Evolutionary conservation across 2,797 vertebrate genomes (phyloP).

Genomic region (Bradypus variegatus): DNA sequence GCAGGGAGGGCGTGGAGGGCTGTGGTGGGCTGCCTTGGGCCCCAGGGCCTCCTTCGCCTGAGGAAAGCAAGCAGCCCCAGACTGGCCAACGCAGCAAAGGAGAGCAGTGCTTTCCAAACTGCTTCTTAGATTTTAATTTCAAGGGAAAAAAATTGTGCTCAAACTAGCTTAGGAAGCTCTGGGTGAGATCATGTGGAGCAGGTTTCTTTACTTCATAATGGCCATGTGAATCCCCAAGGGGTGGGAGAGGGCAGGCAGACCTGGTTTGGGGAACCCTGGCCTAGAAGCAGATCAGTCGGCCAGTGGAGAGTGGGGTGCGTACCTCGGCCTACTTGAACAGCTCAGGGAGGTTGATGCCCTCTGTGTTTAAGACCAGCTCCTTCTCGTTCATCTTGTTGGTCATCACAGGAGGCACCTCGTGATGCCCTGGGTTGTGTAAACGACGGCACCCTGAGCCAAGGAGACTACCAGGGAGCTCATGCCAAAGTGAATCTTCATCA

Average conservation of each 20-base stretch:
- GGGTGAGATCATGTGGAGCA: background rate
- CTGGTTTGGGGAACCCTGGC: background rate
- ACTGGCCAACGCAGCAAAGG: too few species aligned
- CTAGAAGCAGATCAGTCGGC: rapidly evolving
- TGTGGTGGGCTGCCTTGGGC: too few species aligned
- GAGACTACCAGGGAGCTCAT: constrained; percentile 82
- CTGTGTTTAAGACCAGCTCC: constrained; percentile 83
- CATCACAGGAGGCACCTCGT: constrained; percentile 87
- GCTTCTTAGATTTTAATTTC: too few species aligned
- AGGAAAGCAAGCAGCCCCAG: too few species aligned
- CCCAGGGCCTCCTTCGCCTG: too few species aligned
- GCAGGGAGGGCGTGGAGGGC: too few species aligned
- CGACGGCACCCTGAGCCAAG: constrained; percentile 78
- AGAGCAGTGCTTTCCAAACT: too few species aligned
- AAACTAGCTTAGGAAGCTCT: background rate
- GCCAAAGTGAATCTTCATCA: constrained; percentile 89
- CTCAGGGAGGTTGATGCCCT: constrained; percentile 94
- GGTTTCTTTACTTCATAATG: background rate
- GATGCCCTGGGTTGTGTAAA: constrained; percentile 89
- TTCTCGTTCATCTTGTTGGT: constrained; percentile 75
- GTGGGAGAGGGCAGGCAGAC: too few species aligned
- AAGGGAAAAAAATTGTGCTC: too few species aligned
- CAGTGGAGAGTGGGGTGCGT: constrained; percentile 5
- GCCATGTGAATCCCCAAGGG: background rate
- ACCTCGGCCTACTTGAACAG: constrained; percentile 88